These are phyloP conservation scores for Cottus gobio DNA, from an alignment of 2,113 vertebrate species.

Conservation along the genomic window DNA sequence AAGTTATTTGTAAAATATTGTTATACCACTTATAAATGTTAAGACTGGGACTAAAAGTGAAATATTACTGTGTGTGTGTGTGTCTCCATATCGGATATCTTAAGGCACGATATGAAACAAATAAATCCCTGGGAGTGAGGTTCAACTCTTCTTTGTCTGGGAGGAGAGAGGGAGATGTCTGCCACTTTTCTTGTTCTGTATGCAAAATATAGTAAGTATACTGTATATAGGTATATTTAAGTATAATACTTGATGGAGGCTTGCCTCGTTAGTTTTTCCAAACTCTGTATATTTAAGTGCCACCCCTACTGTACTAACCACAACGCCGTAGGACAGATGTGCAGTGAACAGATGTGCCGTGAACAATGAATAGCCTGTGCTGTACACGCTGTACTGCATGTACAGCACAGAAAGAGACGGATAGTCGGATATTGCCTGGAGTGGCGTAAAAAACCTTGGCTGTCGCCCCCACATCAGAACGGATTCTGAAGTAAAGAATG, in stretches of 20 bases:
- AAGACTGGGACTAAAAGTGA: background rate
- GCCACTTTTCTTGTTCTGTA: background rate
- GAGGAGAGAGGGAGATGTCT: background rate
- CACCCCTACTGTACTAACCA: background rate
- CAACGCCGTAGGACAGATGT: background rate
- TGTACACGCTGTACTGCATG: too few species aligned
- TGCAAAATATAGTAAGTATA: background rate
- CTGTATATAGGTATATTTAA: too few species aligned
- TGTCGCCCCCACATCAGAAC: conserved; percentile 51
- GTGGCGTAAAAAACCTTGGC: conserved; percentile 21
- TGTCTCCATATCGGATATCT: background rate
- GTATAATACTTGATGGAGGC: background rate
- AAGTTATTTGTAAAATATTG: background rate
- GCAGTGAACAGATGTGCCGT: too few species aligned
- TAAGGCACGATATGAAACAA: background rate
- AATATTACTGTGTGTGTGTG: background rate
- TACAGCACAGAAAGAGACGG: background rate
- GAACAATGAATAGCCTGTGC: conserved; percentile 1
- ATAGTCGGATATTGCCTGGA: background rate
- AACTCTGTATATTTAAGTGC: background rate
- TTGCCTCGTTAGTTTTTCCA: background rate
- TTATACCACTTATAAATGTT: background rate
- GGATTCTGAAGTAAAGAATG: background rate
- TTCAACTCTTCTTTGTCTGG: background rate
- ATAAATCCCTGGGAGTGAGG: background rate